A percentile compares a stretch with the other conserved stretches of the same genome.
phyloP scores from a whole-genome alignment of 2,113 vertebrate genomes.

The Tragelaphus strepsiceros region DNA sequence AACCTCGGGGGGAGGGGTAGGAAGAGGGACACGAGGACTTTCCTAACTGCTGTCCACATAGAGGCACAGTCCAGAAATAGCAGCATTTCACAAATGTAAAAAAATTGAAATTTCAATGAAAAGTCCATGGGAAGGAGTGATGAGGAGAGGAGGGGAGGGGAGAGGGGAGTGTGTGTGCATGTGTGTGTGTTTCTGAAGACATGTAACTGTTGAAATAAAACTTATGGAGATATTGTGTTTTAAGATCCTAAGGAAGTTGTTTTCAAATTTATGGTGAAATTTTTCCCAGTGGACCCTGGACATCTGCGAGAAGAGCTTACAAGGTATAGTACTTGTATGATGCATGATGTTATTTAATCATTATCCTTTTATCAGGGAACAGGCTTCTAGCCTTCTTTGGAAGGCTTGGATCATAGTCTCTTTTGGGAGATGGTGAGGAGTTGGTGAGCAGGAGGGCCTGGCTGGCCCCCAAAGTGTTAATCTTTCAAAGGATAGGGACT shows the following conservation, averaged over 20 bases:
- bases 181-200: constrained; percentile 25
- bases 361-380: background rate
- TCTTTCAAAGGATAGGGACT: background rate
- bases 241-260: constrained; percentile 91
- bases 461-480: background rate
- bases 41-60: background rate
- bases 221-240: constrained; percentile 85
- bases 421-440: background rate
- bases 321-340: constrained; percentile 83
- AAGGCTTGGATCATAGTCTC: background rate
- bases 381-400: background rate
- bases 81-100: background rate
- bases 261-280: constrained; percentile 99
- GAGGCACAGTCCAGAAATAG: background rate
- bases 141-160: background rate
- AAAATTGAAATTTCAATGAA: background rate
- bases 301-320: constrained; percentile 93
- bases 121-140: background rate
- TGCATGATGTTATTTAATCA: background rate
- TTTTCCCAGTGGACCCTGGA: constrained; percentile 97
- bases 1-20: background rate
- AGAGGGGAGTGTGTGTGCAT: background rate
- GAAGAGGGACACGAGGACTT: background rate
- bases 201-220: constrained; percentile 79
- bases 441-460: background rate